These are phyloP conservation scores for Litoditis marina DNA, from an alignment of 2,888 invertebrate species.

Conservation along the genomic window DNA sequence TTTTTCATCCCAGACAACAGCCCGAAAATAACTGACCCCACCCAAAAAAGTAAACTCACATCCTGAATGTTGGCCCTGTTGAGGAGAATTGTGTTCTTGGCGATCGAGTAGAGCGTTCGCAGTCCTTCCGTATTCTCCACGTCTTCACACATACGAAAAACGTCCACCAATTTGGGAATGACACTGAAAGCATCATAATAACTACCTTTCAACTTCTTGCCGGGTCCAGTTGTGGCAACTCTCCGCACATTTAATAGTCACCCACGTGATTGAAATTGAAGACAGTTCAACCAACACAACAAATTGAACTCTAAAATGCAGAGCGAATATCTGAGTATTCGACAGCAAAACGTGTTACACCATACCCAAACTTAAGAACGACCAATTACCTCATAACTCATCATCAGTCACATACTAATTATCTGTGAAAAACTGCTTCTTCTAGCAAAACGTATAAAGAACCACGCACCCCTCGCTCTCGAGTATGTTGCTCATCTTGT, in stretches of 20 bases:
- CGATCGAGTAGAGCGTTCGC: conserved; percentile 79
- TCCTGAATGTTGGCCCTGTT: conserved; percentile 93
- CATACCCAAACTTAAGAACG: background rate
- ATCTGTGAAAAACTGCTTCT: too few species aligned
- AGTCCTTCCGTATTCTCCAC: conserved; percentile 88
- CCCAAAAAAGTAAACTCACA: too few species aligned
- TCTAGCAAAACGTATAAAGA: conserved; percentile 10
- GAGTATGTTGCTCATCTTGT: conserved; percentile 86
- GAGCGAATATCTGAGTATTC: background rate
- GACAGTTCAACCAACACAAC: background rate
- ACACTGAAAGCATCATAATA: conserved; percentile 64
- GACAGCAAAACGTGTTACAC: background rate
- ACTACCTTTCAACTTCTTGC: background rate
- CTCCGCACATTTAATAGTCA: too few species aligned
- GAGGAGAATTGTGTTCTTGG: conserved; percentile 94
- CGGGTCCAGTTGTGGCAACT: background rate
- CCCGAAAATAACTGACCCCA: too few species aligned
- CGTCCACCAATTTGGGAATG: conserved; percentile 88
- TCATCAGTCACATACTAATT: too few species aligned
- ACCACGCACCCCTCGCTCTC: conserved; percentile 86
- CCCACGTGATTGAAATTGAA: too few species aligned
- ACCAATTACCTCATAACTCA: too few species aligned
- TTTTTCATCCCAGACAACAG: too few species aligned
- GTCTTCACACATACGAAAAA: conserved; percentile 96
- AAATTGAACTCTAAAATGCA: background rate